These are phyloP conservation scores for Lypha dubia DNA, from an alignment of 2,888 invertebrate species.

Conservation along the genomic window DNA sequence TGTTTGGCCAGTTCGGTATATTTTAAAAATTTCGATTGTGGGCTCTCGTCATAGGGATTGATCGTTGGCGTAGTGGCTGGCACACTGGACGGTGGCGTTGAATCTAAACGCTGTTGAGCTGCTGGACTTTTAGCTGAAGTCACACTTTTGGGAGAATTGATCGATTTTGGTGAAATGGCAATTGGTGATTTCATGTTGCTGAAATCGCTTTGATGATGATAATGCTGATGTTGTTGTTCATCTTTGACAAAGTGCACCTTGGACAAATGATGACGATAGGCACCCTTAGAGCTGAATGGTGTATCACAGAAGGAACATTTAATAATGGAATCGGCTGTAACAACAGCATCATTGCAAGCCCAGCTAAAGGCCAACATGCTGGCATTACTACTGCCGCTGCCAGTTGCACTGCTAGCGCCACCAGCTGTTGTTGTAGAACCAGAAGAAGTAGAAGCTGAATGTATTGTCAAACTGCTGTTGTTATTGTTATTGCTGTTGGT, in stretches of 20 bases:
- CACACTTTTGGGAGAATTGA: constrained; percentile 77
- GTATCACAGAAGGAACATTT: constrained; percentile 98
- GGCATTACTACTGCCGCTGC: constrained; percentile 82
- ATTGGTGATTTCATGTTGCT: constrained; percentile 70
- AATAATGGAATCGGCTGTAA: constrained; percentile 93
- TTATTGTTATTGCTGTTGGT: not conserved
- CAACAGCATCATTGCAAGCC: constrained; percentile 96
- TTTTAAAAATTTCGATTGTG: constrained; percentile 98
- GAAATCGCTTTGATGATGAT: constrained; percentile 83
- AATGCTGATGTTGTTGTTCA: constrained; percentile 85
- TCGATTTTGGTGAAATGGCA: constrained; percentile 77
- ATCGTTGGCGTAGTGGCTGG: constrained; percentile 83
- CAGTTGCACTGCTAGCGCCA: constrained; percentile 11
- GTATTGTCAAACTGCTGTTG: constrained; percentile 27
- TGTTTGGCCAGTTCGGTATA: constrained; percentile 99
- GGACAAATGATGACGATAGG: constrained; percentile 97
- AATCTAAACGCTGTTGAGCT: constrained; percentile 64
- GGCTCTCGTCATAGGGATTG: constrained; percentile 92
- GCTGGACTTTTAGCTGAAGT: constrained; percentile 77
- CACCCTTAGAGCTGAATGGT: constrained; percentile 97
- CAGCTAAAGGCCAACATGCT: constrained; percentile 95
- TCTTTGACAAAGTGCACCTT: constrained; percentile 98
- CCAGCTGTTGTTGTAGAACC: constrained; percentile 25
- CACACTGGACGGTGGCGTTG: constrained; percentile 70
- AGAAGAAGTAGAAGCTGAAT: constrained; percentile 39